These are phyloP conservation scores for Leptestheria dahalacensis DNA, from an alignment of 1,140 invertebrate genomes.

Conservation along the genomic window DNA sequence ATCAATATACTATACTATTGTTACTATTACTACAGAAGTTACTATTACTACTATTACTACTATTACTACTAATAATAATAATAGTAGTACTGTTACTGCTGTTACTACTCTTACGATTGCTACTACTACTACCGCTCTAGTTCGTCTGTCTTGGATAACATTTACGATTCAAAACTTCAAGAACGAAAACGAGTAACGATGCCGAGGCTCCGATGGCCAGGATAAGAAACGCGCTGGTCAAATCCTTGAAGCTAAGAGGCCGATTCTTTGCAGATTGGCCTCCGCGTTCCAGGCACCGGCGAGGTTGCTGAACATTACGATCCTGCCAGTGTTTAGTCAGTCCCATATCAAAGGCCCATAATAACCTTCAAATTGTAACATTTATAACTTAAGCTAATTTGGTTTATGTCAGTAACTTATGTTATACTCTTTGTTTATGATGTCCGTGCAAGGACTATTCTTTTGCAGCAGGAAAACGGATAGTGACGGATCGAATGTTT, in stretches of 20 bases:
- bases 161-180: too few species aligned
- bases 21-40: neutral
- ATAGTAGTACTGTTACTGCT: neutral
- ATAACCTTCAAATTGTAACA: neutral
- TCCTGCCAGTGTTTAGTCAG: neutral
- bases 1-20: neutral
- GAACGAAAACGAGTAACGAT: neutral
- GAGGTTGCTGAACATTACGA: neutral
- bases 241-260: neutral
- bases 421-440: too few species aligned
- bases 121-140: neutral
- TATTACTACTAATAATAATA: neutral
- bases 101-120: neutral
- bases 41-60: neutral
- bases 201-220: neutral
- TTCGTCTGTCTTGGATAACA: too few species aligned
- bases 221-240: neutral
- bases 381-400: neutral
- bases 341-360: neutral
- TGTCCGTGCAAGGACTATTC: too few species aligned
- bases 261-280: neutral
- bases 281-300: neutral
- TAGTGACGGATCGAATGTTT: too few species aligned
- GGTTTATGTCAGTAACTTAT: too few species aligned
- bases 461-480: too few species aligned